Conservation (phyloP, 2,888 invertebrate species). For the Euplexia lucipara region DNA sequence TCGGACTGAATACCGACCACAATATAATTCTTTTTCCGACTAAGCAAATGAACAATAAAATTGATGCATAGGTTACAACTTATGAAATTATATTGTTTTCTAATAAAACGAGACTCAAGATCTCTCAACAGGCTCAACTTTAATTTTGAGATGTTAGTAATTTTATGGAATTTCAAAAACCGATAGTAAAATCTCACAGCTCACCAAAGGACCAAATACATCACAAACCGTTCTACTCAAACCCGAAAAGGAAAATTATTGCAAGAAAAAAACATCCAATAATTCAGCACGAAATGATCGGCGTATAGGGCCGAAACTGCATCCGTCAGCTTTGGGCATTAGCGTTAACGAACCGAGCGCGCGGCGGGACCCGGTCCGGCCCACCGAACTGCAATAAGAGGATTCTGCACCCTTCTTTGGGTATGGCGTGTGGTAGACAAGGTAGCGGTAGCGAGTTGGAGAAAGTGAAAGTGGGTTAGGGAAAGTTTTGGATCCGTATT, state of each 20-base stretch:
- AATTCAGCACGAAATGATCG: conserved; percentile 66
- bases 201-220: neutral
- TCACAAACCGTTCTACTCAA: neutral
- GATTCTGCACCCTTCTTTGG: conserved; percentile 86
- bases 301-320: conserved; percentile 83
- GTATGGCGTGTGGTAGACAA: conserved; percentile 63
- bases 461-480: conserved; percentile 23
- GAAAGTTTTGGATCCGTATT: too few species aligned
- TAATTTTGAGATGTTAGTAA: neutral
- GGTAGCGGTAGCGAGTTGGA: conserved; percentile 13
- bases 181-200: neutral
- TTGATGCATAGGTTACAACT: too few species aligned
- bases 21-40: too few species aligned
- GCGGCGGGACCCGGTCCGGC: conserved; percentile 71
- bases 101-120: too few species aligned
- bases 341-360: conserved; percentile 85
- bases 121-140: neutral
- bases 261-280: conserved; percentile 47
- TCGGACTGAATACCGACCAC: too few species aligned
- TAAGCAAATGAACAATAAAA: too few species aligned
- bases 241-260: conserved; percentile 21
- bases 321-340: conserved; percentile 84
- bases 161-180: neutral
- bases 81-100: too few species aligned
- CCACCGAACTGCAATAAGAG: conserved; percentile 90